A percentile compares a stretch with the other conserved stretches of the same genome.
Evolutionary conservation across 2,797 vertebrate species (phyloP).

Genomic region (Emys orbicularis): DNA sequence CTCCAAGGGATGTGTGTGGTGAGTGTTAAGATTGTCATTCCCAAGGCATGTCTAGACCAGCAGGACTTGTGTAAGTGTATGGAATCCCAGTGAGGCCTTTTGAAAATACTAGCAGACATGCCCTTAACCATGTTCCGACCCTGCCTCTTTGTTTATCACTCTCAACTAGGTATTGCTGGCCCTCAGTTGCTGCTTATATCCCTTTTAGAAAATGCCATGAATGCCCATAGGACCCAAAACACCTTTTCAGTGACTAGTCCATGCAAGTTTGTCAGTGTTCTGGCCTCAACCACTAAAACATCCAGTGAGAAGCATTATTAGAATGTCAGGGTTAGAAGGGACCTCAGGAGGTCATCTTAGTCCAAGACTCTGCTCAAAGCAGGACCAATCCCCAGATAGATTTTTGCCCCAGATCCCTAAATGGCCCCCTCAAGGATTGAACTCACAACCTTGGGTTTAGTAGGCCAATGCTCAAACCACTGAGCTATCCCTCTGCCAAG

Average conservation of each 20-base stretch:
- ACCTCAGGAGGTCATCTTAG: too few relatives aligned
- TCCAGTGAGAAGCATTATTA: background rate
- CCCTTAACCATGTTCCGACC: background rate
- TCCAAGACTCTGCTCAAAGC: too few relatives aligned
- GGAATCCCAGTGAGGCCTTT: background rate
- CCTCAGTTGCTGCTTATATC: background rate
- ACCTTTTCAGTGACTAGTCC: background rate
- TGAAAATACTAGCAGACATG: background rate
- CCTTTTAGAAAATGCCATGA: background rate
- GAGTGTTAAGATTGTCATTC: background rate
- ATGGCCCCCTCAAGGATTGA: too few relatives aligned
- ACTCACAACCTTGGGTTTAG: too few relatives aligned
- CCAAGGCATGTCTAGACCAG: background rate
- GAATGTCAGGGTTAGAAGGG: too few relatives aligned
- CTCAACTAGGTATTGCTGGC: background rate
- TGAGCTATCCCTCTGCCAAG: too few relatives aligned
- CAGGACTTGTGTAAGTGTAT: background rate
- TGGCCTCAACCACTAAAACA: background rate
- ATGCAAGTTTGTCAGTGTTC: background rate
- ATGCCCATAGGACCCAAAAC: background rate
- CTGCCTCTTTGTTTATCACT: background rate
- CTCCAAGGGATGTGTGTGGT: background rate
- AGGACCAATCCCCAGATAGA: too few relatives aligned
- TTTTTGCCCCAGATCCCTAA: too few relatives aligned
- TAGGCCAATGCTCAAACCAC: too few relatives aligned